These are phyloP conservation scores for Clusia tigrina DNA, from an alignment of 2,888 invertebrate genomes.

Conservation along the genomic window DNA sequence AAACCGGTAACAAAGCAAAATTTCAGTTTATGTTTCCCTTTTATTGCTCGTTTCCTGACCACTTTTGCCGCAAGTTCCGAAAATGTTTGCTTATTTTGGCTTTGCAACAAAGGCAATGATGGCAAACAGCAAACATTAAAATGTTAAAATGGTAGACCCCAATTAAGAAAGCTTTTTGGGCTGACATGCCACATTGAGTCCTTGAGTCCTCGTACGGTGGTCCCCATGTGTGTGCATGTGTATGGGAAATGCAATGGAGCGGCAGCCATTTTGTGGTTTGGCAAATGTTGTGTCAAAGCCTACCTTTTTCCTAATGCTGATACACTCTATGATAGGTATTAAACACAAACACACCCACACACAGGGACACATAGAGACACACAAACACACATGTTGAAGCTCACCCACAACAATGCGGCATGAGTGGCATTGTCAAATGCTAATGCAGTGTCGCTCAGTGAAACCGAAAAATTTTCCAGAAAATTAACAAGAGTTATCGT, in stretches of 20 bases:
- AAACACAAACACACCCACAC: constrained; percentile 38
- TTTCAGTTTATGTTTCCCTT: no score
- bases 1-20: no score
- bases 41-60: no score
- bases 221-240: constrained; percentile 12
- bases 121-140: no score
- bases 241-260: constrained; percentile 45
- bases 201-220: constrained; percentile 15
- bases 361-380: constrained; percentile 9
- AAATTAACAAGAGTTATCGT: constrained; percentile 10
- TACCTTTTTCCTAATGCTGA: no score
- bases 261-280: constrained; percentile 55
- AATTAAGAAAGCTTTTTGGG: neutral
- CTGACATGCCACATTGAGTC: neutral
- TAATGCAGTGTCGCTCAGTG: constrained; percentile 45
- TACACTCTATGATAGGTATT: constrained; percentile 36
- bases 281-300: constrained; percentile 56
- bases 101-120: no score
- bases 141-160: constrained; percentile 4
- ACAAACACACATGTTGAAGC: constrained; percentile 23
- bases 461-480: constrained; percentile 18
- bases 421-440: constrained; percentile 52
- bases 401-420: no score
- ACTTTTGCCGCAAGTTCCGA: no score
- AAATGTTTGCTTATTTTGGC: no score